Conservation (phyloP, 2,797 vertebrate genomes). For the Melanotaenia trifasciata region DNA sequence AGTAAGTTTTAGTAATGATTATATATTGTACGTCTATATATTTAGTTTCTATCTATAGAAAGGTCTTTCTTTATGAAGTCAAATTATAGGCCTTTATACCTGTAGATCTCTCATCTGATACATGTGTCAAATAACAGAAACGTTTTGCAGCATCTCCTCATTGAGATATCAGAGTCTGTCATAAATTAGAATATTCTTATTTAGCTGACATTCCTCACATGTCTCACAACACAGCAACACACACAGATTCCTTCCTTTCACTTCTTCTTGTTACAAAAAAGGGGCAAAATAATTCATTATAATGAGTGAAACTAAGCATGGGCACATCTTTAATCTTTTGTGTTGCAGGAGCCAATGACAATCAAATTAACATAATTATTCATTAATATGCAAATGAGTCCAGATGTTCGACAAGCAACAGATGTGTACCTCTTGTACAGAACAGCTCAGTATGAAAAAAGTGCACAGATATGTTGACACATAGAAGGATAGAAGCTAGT, state of each 20-base stretch:
- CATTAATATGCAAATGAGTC: slow-evolving; percentile 84
- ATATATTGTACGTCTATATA: too few species aligned
- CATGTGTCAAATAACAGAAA: background rate
- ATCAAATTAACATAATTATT: slow-evolving; percentile 86
- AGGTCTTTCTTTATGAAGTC: background rate
- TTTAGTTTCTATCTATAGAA: background rate
- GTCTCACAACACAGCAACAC: background rate
- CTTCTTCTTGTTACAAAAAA: background rate
- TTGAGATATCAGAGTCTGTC: background rate
- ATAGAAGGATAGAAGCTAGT: slow-evolving; percentile 7
- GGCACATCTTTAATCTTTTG: slow-evolving; percentile 72
- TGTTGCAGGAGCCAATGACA: slow-evolving; percentile 68
- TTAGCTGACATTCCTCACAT: slow-evolving; percentile 11
- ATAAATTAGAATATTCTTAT: background rate
- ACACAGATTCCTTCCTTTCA: too few species aligned
- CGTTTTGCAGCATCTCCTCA: background rate
- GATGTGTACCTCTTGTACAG: slow-evolving; percentile 77
- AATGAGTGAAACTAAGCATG: slow-evolving; percentile 28
- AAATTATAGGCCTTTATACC: background rate
- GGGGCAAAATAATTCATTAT: slow-evolving; percentile 13
- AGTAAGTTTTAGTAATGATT: background rate
- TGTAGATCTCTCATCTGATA: background rate
- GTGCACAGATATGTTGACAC: slow-evolving; percentile 40
- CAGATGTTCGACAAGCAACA: slow-evolving; percentile 84
- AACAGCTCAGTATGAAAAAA: slow-evolving; percentile 70